A percentile compares a stretch with the other conserved stretches of the same genome.
phyloP scores from a whole-genome alignment of 2,888 invertebrate species.

The Aphidoletes aphidimyza region DNA sequence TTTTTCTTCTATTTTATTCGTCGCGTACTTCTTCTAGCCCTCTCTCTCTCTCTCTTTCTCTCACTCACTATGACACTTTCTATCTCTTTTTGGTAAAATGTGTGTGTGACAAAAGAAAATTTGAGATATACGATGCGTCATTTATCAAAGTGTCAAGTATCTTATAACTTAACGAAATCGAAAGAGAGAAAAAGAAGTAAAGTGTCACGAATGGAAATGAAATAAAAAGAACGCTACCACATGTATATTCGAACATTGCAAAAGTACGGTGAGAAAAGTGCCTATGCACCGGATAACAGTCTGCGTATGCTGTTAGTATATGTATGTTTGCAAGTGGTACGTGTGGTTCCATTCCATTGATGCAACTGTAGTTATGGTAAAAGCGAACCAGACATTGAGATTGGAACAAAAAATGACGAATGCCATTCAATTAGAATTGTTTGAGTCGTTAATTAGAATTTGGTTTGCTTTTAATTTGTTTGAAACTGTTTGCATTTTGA shows the following conservation, averaged over 20 bases:
- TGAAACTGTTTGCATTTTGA: neutral
- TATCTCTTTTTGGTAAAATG: neutral
- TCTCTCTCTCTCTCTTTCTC: neutral
- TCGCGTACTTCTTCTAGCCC: neutral
- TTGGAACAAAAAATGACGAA: no score
- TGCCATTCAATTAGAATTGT: neutral
- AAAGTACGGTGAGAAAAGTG: no score
- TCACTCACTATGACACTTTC: neutral
- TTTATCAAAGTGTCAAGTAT: slow-evolving; percentile 45
- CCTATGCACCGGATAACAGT: no score
- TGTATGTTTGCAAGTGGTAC: no score
- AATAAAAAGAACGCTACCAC: neutral
- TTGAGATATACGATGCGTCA: slow-evolving; percentile 37
- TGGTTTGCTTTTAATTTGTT: neutral
- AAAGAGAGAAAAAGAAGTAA: neutral
- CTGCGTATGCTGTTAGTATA: no score
- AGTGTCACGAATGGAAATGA: slow-evolving; percentile 43
- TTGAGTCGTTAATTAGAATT: neutral
- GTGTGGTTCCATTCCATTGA: no score
- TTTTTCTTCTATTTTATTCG: neutral
- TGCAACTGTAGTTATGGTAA: no score
- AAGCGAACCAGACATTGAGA: no score
- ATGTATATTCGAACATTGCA: neutral
- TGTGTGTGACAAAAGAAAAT: slow-evolving; percentile 28
- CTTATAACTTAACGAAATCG: slow-evolving; percentile 46